phyloP scores from a whole-genome alignment of 2,113 vertebrate genomes.

The Peromyscus polionotus region DNA sequence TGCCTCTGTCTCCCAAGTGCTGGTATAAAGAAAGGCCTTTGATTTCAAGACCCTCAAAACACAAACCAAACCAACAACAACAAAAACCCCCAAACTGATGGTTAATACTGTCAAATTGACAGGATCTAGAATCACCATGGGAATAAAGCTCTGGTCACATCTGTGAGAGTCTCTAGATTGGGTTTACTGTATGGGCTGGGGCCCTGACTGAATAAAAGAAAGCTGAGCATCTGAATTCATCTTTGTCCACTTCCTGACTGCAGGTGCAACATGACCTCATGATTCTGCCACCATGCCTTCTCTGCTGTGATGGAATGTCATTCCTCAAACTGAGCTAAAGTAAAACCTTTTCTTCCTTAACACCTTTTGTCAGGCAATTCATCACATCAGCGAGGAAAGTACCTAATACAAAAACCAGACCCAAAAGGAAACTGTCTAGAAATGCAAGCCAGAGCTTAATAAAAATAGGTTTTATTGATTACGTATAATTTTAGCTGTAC shows the following conservation, averaged over 20 bases:
- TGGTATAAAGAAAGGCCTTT: neutral
- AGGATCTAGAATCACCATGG: neutral
- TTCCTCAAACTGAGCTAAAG: neutral
- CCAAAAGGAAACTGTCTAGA: constrained; percentile 21
- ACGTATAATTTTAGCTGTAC: constrained; percentile 63
- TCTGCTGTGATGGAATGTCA: neutral
- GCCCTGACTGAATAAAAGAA: neutral
- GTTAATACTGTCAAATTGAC: neutral
- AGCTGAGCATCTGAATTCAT: neutral
- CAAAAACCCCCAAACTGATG: neutral
- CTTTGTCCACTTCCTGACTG: neutral
- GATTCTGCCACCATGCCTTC: neutral
- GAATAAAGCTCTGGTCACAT: neutral
- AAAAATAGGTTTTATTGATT: constrained; percentile 83
- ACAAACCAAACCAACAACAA: neutral
- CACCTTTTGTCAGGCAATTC: neutral
- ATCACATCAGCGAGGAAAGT: neutral
- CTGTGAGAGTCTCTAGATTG: neutral
- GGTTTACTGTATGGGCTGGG: neutral
- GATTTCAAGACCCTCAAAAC: neutral
- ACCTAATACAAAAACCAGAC: neutral
- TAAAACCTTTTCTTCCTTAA: neutral
- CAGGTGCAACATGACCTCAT: neutral
- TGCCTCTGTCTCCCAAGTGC: neutral
- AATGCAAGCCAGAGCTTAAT: constrained; percentile 61